Evolutionary conservation across 1,140 invertebrate species (phyloP).

Genomic region (Drosophila sucinea): DNA sequence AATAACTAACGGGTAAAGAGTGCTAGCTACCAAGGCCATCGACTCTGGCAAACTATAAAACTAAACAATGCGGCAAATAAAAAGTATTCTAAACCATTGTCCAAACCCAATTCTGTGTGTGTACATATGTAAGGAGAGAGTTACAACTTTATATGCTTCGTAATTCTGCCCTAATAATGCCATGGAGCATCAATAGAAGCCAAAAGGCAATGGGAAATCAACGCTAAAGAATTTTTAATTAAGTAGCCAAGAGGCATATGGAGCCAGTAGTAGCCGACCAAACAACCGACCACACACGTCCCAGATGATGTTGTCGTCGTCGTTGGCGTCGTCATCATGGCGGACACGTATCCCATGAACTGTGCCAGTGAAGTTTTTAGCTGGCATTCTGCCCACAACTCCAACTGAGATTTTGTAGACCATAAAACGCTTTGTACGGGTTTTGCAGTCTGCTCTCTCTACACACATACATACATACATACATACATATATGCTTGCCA

Average conservation of each 20-base stretch:
- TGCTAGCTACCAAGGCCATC: too few species aligned
- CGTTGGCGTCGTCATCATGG: conserved; percentile 29
- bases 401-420: conserved; percentile 66
- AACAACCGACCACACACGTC: not conserved
- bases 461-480: too few species aligned
- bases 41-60: too few species aligned
- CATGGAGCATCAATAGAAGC: conserved; percentile 2
- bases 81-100: too few species aligned
- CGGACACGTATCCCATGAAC: conserved; percentile 52
- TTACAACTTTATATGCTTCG: not conserved
- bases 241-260: conserved; percentile 41
- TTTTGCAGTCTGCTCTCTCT: not conserved
- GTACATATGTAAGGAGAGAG: not conserved
- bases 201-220: conserved; percentile 41
- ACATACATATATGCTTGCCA: not conserved
- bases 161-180: conserved; percentile 5
- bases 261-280: not conserved
- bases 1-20: too few species aligned
- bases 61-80: too few species aligned
- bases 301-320: conserved; percentile 46
- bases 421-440: conserved; percentile 65
- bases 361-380: conserved; percentile 45
- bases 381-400: conserved; percentile 70
- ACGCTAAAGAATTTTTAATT: conserved; percentile 63
- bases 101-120: not conserved